phyloP scores from a whole-genome alignment of 2,888 invertebrate species.

The Epicampocera succincta region DNA sequence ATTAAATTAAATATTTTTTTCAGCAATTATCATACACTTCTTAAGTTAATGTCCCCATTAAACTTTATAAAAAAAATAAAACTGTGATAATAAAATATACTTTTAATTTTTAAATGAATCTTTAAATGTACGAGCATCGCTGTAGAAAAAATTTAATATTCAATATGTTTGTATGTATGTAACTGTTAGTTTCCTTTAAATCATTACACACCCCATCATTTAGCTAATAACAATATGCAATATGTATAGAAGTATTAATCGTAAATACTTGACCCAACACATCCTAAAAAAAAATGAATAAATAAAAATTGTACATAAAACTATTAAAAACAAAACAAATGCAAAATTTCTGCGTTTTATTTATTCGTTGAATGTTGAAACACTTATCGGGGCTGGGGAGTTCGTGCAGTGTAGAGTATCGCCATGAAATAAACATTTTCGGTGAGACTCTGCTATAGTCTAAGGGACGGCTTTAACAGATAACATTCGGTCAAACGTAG shows the following conservation, averaged over 20 bases:
- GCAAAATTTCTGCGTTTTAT: slow-evolving; percentile 5
- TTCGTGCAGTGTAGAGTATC: too few species aligned
- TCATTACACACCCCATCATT: slow-evolving; percentile 51
- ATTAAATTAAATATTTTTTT: slow-evolving; percentile 19
- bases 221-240: slow-evolving; percentile 53
- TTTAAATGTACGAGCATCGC: slow-evolving; percentile 19
- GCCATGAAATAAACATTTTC: too few species aligned
- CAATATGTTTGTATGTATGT: slow-evolving; percentile 47
- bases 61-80: slow-evolving; percentile 38
- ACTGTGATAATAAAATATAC: slow-evolving; percentile 67
- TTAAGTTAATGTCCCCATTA: slow-evolving; percentile 61
- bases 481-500: too few species aligned
- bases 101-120: slow-evolving; percentile 34
- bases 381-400: too few species aligned
- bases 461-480: too few species aligned
- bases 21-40: slow-evolving; percentile 15
- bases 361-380: too few species aligned
- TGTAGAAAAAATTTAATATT: slow-evolving; percentile 33
- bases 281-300: slow-evolving; percentile 15
- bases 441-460: too few species aligned
- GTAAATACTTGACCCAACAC: slow-evolving; percentile 27
- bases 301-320: slow-evolving; percentile 61
- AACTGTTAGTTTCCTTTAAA: slow-evolving; percentile 57
- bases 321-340: slow-evolving; percentile 27
- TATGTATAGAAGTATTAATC: slow-evolving; percentile 55